phyloP scores from a whole-genome alignment of 2,797 vertebrate genomes.

The Nyctibius grandis region DNA sequence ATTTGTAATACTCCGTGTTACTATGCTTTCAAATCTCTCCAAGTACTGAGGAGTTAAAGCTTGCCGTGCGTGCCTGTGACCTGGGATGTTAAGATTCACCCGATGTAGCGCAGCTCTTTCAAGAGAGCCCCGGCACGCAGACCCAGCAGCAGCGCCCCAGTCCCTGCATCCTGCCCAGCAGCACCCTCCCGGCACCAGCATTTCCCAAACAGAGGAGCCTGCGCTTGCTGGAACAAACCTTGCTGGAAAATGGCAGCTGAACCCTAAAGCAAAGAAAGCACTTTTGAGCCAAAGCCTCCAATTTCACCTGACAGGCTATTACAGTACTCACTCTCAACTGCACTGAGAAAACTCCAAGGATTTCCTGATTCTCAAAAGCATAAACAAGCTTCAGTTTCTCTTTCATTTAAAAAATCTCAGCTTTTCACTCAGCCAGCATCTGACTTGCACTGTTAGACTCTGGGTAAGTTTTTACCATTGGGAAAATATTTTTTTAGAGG shows the following conservation, averaged over 20 bases:
- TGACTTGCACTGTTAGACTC: constrained; percentile 11
- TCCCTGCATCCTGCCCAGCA: constrained; percentile 17
- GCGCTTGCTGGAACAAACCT: constrained; percentile 8
- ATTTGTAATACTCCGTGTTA: background rate
- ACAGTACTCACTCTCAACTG: constrained; percentile 27
- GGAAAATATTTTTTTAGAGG: constrained; percentile 2
- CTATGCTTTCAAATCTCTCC: background rate
- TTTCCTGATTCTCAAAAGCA: constrained; percentile 57
- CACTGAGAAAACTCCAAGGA: constrained; percentile 65
- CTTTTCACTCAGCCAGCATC: background rate
- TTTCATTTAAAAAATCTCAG: constrained; percentile 27
- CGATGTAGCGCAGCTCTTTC: background rate
- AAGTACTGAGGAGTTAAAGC: constrained; percentile 4
- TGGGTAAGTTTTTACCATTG: background rate
- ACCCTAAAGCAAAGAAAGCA: constrained; percentile 68
- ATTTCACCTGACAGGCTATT: constrained; percentile 48
- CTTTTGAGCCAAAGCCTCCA: constrained; percentile 27
- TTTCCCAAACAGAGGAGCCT: constrained; percentile 21
- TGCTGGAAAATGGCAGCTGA: constrained; percentile 54
- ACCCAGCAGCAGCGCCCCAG: constrained; percentile 21
- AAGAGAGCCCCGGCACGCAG: constrained; percentile 15
- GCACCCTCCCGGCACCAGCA: constrained; percentile 12
- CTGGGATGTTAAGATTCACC: constrained; percentile 32
- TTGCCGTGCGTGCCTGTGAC: background rate
- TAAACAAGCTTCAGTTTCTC: constrained; percentile 47